Base-by-base conservation (phyloP, 2,113 vertebrate genomes). In the Nothoprocta perdicaria region DNA sequence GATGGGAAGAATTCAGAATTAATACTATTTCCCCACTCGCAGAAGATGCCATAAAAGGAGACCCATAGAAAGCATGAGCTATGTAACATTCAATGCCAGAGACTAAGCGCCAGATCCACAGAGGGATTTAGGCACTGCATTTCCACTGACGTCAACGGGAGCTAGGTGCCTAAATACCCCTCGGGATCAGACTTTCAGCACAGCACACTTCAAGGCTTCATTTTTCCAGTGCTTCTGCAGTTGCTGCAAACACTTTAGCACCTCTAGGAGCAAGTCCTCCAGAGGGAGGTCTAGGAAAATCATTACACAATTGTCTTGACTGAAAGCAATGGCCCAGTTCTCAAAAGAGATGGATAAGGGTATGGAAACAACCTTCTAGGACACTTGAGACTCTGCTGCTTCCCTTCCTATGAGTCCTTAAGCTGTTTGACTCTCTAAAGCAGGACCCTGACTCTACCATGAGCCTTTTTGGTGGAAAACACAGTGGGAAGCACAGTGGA, bases 21-120 rank as follows among this genome's bases (percentile, higher is more conserved):
- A 84, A 88, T 76, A 79, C 66, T 90, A 53, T 1, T 69, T 65
- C 78, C 92, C 52, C 38, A 77, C 75, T 76, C 68, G 22, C 66
- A 80, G 68, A 92, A 92, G 62, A 89, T 57, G 79, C 92, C 92
- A 80, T 95, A 94, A 91, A 96, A 92, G 86, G 81, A 93, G 29
- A 92, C 61, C 38, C 57, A 89, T 15, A 75, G 76, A 94, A 88
- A 91, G 29, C 35, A 84, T 27, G 22, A 91, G 78, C 33, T 89
- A 15, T 45, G 29, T 33, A 85, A 87, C 29, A 80, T 22, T 80
- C 52, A 85, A 46, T 2, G 3, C 89, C 86, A 91, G 61, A 89
- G 35, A 68, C 18, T 29, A 67, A 90, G 66, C 4, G 65, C 15
- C 62, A 76, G 52, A 88, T 61, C 31, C 74, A 92, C 57, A 84